Conservation (phyloP, 2,113 vertebrate species). For the Chelonoidis abingdonii region DNA sequence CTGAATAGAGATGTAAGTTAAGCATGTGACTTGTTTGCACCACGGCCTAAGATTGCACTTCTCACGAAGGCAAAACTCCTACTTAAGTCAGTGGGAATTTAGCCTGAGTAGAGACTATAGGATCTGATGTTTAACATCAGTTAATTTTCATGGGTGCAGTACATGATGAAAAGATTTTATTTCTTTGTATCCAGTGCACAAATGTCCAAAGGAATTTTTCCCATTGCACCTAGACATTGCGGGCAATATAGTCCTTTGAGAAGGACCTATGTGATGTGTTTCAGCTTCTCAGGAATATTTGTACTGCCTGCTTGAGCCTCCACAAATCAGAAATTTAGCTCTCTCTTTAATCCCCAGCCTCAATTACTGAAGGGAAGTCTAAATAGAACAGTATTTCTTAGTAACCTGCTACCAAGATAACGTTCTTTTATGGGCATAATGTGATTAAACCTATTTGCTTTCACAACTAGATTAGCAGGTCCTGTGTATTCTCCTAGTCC, state of each 20-base stretch:
- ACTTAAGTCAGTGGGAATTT: rapidly evolving
- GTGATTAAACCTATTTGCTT: background rate
- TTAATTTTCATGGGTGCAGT: background rate
- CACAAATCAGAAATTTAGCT: background rate
- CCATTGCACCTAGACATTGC: background rate
- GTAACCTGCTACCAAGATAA: background rate
- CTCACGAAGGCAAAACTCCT: background rate
- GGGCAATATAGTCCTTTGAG: background rate
- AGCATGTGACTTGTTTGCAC: rapidly evolving
- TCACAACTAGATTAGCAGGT: background rate
- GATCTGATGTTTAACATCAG: background rate
- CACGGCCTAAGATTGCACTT: background rate
- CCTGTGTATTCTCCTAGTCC: background rate
- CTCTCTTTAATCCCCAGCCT: background rate
- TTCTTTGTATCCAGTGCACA: rapidly evolving
- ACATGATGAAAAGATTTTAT: background rate
- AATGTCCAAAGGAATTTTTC: background rate
- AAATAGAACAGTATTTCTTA: rapidly evolving
- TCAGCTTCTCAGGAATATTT: background rate
- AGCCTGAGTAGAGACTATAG: background rate
- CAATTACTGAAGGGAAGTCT: background rate
- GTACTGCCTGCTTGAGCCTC: background rate
- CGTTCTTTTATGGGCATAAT: background rate
- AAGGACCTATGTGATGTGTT: background rate
- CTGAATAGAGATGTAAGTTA: background rate